Percentiles rank a stretch among this genome's conserved stretches.
Conservation (phyloP, 2,113 vertebrate genomes). For the Nettapus auritus region DNA sequence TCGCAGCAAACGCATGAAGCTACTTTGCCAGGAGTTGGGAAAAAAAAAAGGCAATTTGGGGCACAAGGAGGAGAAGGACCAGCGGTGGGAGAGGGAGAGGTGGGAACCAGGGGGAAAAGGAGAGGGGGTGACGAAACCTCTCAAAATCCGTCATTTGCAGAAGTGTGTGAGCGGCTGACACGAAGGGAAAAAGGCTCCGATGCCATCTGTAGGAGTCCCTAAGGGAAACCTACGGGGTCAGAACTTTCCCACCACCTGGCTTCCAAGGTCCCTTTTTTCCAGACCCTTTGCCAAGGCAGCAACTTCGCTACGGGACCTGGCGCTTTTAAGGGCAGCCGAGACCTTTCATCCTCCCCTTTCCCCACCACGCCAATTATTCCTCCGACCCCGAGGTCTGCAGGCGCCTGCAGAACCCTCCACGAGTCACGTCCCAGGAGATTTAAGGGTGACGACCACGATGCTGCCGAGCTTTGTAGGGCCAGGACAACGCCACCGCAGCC, state of each 20-base stretch:
- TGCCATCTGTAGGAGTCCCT: neutral
- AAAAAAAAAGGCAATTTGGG: too few species aligned
- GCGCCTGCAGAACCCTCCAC: neutral
- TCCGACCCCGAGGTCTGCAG: neutral
- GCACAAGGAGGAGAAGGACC: neutral
- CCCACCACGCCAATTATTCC: neutral
- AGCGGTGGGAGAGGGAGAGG: neutral
- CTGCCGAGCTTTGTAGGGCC: rapidly evolving
- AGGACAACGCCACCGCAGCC: rapidly evolving
- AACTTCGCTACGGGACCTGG: neutral
- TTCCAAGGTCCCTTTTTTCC: neutral
- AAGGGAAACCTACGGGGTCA: too few species aligned
- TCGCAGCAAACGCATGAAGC: neutral
- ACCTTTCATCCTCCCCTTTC: neutral
- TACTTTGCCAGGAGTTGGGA: too few species aligned
- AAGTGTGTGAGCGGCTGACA: rapidly evolving
- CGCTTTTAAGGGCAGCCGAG: neutral
- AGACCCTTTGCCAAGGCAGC: neutral
- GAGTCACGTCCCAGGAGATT: neutral
- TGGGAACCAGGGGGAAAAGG: neutral
- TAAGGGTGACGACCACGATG: rapidly evolving
- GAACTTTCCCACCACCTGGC: neutral
- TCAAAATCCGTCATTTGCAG: neutral
- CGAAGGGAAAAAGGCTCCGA: neutral
- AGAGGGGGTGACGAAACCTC: neutral